Conservation (phyloP, 2,797 vertebrate genomes). For the Gymnopithys bicolor region DNA sequence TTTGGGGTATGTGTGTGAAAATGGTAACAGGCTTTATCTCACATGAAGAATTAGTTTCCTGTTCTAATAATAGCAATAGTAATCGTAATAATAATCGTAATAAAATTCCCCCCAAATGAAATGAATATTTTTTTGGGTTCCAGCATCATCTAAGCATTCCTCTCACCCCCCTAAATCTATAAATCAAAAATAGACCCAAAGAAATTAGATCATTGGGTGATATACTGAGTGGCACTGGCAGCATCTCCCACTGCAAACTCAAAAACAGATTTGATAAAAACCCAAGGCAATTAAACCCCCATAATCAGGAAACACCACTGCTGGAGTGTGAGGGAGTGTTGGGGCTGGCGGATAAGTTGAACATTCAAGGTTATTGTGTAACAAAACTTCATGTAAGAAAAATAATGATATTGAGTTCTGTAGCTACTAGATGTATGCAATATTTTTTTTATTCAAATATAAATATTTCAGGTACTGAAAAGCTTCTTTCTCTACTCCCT, state of each 20-base stretch:
- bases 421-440: slow-evolving; percentile 16
- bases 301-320: neutral
- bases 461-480: slow-evolving; percentile 68
- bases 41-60: slow-evolving; percentile 54
- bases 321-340: neutral
- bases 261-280: neutral
- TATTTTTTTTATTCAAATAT: slow-evolving; percentile 40
- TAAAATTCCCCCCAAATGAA: neutral
- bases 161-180: neutral
- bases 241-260: neutral
- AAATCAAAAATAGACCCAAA: slow-evolving; percentile 3
- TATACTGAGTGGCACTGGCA: neutral
- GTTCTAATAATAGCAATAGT: neutral
- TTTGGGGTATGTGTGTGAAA: slow-evolving; percentile 39
- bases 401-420: slow-evolving; percentile 26
- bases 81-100: neutral
- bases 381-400: slow-evolving; percentile 28
- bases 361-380: neutral
- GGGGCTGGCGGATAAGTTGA: neutral
- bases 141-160: neutral
- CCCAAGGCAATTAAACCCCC: neutral
- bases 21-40: slow-evolving; percentile 55
- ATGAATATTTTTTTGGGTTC: slow-evolving; percentile 17
- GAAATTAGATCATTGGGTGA: slow-evolving; percentile 28
- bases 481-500: slow-evolving; percentile 13